These are phyloP conservation scores for Coelinius sp. DNA, from an alignment of 2,888 invertebrate genomes.

Conservation along the genomic window DNA sequence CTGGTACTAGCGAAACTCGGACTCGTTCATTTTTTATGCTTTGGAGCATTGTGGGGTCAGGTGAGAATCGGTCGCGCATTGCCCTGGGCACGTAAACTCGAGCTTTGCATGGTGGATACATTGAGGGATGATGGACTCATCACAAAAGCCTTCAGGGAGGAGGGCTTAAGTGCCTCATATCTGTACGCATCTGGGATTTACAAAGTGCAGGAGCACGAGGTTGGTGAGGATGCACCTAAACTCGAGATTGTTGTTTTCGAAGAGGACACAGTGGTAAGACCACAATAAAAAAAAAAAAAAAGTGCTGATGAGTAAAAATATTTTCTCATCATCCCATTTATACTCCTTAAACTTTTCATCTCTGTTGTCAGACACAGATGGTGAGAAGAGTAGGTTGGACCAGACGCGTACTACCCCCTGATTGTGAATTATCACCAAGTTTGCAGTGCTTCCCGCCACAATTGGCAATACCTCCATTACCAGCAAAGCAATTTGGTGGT, in stretches of 20 bases:
- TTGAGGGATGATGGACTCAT: conserved; percentile 71
- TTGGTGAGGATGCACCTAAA: conserved; percentile 60
- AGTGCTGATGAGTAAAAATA: too few relatives aligned
- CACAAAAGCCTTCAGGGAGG: conserved; percentile 71
- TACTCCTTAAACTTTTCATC: background rate
- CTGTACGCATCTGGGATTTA: conserved; percentile 73
- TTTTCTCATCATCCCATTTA: background rate
- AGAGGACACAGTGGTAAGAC: conserved; percentile 70
- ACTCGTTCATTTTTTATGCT: conserved; percentile 74
- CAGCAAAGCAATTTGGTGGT: conserved; percentile 71
- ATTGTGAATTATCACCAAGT: conserved; percentile 72
- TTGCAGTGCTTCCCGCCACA: conserved; percentile 73
- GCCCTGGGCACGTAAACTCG: conserved; percentile 73
- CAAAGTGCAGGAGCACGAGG: conserved; percentile 65
- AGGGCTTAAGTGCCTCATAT: conserved; percentile 71
- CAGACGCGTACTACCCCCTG: conserved; percentile 72
- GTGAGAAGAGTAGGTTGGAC: conserved; percentile 74
- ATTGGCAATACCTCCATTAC: conserved; percentile 71
- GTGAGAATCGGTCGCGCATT: conserved; percentile 72
- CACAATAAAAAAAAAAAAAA: background rate
- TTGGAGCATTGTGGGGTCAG: conserved; percentile 75
- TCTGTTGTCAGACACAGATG: conserved; percentile 67
- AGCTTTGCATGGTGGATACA: conserved; percentile 72
- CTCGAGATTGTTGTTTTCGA: conserved; percentile 73
- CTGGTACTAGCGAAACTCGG: conserved; percentile 69